phyloP scores from a whole-genome alignment of 1,140 invertebrate species.

The Teleopsis dalmanni region DNA sequence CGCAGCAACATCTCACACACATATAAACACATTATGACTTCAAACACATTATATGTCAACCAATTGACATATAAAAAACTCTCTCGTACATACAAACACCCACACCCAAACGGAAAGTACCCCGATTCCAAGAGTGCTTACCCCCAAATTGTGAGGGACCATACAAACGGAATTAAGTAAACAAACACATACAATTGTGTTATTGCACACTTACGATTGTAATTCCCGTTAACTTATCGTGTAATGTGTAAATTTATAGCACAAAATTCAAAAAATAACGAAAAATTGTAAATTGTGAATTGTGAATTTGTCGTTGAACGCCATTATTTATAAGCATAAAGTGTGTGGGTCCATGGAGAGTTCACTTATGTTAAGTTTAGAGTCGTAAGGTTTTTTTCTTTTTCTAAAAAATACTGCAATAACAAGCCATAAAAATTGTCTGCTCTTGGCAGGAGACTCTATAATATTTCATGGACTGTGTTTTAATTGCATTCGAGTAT shows the following conservation, averaged over 20 bases:
- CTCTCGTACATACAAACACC: background rate
- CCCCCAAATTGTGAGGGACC: background rate
- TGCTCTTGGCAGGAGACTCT: no score
- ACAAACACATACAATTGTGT: slow-evolving; percentile 15
- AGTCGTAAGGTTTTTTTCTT: no score
- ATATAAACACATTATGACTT: background rate
- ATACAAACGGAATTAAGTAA: slow-evolving; percentile 5
- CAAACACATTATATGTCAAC: no score
- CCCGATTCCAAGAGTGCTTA: background rate
- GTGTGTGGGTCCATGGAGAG: no score
- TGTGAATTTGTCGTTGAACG: no score
- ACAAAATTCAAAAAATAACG: slow-evolving; percentile 2
- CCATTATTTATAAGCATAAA: no score
- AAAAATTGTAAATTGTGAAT: no score
- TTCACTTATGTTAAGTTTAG: no score
- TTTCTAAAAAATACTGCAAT: no score
- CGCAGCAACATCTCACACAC: slow-evolving; percentile 1
- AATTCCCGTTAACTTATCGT: slow-evolving; percentile 28
- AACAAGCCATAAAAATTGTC: no score
- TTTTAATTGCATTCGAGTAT: no score
- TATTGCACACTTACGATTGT: slow-evolving; percentile 29
- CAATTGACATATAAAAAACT: background rate
- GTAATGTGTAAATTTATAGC: slow-evolving; percentile 26
- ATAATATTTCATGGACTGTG: no score
- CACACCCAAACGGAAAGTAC: background rate